Evolutionary conservation across 2,113 vertebrate genomes (phyloP).

Genomic region (Sula dactylatra): DNA sequence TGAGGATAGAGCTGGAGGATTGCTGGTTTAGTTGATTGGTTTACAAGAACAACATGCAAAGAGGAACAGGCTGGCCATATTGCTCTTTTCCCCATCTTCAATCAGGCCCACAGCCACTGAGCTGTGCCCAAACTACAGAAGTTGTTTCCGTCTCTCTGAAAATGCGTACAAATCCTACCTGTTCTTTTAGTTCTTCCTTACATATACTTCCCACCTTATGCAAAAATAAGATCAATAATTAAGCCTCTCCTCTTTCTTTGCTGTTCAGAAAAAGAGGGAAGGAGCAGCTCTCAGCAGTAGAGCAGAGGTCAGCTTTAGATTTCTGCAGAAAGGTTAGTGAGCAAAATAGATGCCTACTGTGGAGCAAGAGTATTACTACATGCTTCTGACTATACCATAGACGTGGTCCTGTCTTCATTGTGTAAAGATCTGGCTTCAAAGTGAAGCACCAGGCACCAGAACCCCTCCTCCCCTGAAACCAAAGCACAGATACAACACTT

Average conservation of each 20-base stretch:
- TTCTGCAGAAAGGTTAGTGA: neutral
- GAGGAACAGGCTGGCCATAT: neutral
- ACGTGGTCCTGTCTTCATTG: fast-evolving
- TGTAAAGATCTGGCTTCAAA: neutral
- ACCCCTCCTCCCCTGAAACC: neutral
- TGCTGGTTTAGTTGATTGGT: neutral
- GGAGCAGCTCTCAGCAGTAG: neutral
- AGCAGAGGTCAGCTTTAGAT: neutral
- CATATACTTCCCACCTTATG: neutral
- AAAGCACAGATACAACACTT: neutral
- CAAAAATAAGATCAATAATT: neutral
- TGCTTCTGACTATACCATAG: neutral
- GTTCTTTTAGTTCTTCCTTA: neutral
- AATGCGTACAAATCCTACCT: neutral
- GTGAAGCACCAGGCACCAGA: neutral
- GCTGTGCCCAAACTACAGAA: neutral
- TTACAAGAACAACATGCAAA: neutral
- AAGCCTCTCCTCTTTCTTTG: neutral
- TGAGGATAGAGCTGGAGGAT: neutral
- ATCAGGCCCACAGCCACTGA: neutral
- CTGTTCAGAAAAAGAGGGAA: neutral
- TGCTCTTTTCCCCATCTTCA: neutral
- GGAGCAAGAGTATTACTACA: neutral
- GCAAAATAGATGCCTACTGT: neutral
- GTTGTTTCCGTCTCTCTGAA: neutral